phyloP scores from a whole-genome alignment of 1,140 invertebrate genomes.

The Sinonovacula constricta region DNA sequence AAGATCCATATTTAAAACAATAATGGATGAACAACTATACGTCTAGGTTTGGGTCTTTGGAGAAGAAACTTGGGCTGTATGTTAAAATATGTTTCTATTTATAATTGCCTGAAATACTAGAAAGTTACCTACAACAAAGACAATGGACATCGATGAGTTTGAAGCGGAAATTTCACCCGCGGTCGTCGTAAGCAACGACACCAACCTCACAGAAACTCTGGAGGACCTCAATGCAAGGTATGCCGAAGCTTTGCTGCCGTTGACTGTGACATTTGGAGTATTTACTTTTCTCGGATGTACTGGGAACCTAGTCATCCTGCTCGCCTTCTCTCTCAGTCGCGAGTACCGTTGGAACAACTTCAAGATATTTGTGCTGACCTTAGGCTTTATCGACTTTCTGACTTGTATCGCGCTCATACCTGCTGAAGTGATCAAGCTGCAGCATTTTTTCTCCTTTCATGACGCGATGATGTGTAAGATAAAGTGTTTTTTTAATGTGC shows the following conservation, averaged over 20 bases:
- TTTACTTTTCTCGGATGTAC: conserved; percentile 16
- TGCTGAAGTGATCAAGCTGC: conserved; percentile 39
- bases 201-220: too few species aligned
- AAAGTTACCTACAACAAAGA: too few species aligned
- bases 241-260: conserved; percentile 16
- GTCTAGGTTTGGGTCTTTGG: too few species aligned
- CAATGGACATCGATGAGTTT: too few species aligned
- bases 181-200: too few species aligned
- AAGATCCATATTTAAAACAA: too few species aligned
- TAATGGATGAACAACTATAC: too few species aligned
- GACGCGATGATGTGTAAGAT: conserved; percentile 14
- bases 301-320: conserved; percentile 22
- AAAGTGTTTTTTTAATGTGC: conserved; percentile 44
- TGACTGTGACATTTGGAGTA: conserved; percentile 31
- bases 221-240: conserved; percentile 40
- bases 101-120: too few species aligned
- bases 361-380: conserved; percentile 42
- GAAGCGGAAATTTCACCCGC: too few species aligned
- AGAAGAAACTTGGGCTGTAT: too few species aligned
- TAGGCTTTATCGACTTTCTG: conserved; percentile 25
- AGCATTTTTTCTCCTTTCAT: conserved; percentile 28
- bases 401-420: conserved; percentile 33
- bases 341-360: conserved; percentile 33
- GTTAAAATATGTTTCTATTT: too few species aligned
- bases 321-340: conserved; percentile 29